Base-by-base conservation (phyloP, 2,113 vertebrate genomes). In the Suricata suricatta region DNA sequence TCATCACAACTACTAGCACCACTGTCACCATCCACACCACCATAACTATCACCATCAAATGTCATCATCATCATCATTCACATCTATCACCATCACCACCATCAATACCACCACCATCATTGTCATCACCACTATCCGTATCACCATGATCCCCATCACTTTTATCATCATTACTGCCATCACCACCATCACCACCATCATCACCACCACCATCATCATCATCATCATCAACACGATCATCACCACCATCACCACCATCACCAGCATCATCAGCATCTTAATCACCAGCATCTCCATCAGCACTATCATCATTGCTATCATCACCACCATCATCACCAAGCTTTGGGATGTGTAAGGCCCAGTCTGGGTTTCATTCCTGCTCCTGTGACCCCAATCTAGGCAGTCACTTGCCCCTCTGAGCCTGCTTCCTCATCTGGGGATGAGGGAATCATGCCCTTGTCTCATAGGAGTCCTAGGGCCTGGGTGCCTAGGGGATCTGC, bases 41-140 rank as follows among this genome's bases (percentile, higher is more conserved):
- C 44, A 47, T 47, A 57, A 21, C 54, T 33, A 19, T 14, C 33
- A n/a, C 27, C 4, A 29, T 2, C 10, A 27, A 0, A 41, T 41
- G 41, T 47, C 44, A 47, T 8, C 10, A 10, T 47, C 44, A 47
- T 10, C 69, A 38, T 23, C 54, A 57, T 21, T 7, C 16, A 17
- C 54, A 57, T 57, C 54, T 33, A 8, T 14, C 33, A n/a, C n/a
- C 33, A 9, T 17, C 31, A n/a, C 7, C 15, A 12, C 27, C 4
- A 29, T 2, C 10, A 27, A 0, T 11, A 64, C 5, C n/a, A 35
- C 9, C 68, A 35, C 9, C 29, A 33, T 7, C 66, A 15, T 3
- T 31, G 8, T 0, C 66, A 68, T 1, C 66, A 7, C 1, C 7
- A n/a, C 2, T 15, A n/a, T 3, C 31, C 2, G 2, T 13, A 17